Percentiles rank a stretch among this genome's conserved stretches.
These are phyloP conservation scores for Anoura caudifer DNA, from an alignment of 2,113 vertebrate species.

Conservation along the genomic window DNA sequence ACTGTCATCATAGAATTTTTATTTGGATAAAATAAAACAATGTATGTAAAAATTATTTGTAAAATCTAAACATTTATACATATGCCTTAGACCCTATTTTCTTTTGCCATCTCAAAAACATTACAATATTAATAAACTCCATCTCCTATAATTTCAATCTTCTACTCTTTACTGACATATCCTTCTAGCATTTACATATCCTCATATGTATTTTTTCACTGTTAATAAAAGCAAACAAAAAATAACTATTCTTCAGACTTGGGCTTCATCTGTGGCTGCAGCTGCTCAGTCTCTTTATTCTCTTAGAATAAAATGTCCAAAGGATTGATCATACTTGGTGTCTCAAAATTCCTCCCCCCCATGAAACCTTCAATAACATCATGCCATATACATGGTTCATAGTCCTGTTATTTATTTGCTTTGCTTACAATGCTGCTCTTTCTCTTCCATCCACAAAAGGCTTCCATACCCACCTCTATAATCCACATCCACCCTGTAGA, in stretches of 20 bases:
- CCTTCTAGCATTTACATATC: not conserved
- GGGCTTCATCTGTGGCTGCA: not conserved
- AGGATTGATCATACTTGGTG: not conserved
- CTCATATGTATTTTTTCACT: not conserved
- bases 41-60: not conserved
- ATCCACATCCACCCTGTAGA: not conserved
- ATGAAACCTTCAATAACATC: not conserved
- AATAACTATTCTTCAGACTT: not conserved
- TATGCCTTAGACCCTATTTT: not conserved
- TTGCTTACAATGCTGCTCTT: not conserved
- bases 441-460: too few species aligned
- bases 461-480: not conserved
- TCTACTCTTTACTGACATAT: not conserved
- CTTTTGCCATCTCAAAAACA: not conserved
- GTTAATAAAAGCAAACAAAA: not conserved
- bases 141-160: not conserved
- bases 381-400: not conserved
- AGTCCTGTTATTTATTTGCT: too few species aligned
- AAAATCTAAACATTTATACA: not conserved
- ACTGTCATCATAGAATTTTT: not conserved
- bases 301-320: not conserved
- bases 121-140: not conserved
- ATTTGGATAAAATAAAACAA: not conserved
- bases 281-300: not conserved
- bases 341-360: not conserved